Evolutionary conservation across 2,797 vertebrate species (phyloP).

Genomic region (Adelosebastes latens): DNA sequence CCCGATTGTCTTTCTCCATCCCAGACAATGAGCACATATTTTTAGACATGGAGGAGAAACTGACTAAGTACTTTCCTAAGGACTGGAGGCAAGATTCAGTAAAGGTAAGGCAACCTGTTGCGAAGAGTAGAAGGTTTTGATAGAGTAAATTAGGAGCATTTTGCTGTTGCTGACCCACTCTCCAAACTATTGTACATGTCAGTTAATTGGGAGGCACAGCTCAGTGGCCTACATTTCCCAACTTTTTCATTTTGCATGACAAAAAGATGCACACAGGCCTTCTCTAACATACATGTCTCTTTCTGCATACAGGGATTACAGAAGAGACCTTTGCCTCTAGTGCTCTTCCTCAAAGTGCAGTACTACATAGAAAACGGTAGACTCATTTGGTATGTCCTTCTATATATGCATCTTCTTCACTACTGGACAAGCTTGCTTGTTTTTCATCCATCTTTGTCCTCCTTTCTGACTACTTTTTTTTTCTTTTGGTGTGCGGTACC

Average conservation of each 20-base stretch:
- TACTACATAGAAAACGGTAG: slow-evolving; percentile 91
- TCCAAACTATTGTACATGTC: background rate
- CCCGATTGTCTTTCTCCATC: slow-evolving; percentile 42
- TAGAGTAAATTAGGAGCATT: background rate
- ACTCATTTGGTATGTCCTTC: slow-evolving; percentile 85
- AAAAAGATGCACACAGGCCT: slow-evolving; percentile 13
- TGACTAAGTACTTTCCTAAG: slow-evolving; percentile 90
- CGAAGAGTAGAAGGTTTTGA: background rate
- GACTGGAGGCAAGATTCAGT: slow-evolving; percentile 87
- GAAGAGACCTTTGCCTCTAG: slow-evolving; percentile 82
- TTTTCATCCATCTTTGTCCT: slow-evolving; percentile 11
- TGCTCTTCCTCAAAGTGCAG: slow-evolving; percentile 90
- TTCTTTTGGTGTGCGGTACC: slow-evolving; percentile 29
- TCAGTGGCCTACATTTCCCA: slow-evolving; percentile 33
- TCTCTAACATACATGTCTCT: slow-evolving; percentile 13
- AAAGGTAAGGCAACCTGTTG: slow-evolving; percentile 74
- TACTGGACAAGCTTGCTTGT: background rate
- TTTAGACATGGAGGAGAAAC: slow-evolving; percentile 91
- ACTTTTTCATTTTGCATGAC: slow-evolving; percentile 30
- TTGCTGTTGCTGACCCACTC: background rate
- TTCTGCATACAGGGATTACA: slow-evolving; percentile 78
- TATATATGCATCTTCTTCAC: background rate
- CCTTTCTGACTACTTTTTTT: slow-evolving; percentile 1
- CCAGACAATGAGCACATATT: slow-evolving; percentile 92
- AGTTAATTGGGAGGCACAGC: slow-evolving; percentile 14